Evolutionary conservation across 2,113 vertebrate species (phyloP), one percentile per base, ranked within the genome.

Genomic region (Megaleporinus macrocephalus): DNA sequence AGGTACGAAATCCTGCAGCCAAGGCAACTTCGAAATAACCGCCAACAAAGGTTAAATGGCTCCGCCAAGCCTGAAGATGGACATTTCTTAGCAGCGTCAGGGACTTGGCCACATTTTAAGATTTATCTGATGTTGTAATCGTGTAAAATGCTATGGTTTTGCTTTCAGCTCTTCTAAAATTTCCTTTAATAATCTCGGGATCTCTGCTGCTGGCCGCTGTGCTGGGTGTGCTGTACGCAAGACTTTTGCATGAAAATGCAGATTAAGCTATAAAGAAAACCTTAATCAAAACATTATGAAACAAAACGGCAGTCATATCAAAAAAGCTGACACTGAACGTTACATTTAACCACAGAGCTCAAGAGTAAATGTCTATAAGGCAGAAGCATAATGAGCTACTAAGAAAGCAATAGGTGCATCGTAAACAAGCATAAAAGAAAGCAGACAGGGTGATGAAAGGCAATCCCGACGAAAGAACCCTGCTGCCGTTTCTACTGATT

Each of bases 1-100:
- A 82, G 44, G 75, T 84, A 78, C 74, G 80, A 83, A 80, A 84
- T 79, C 72, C 77, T 80, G 84, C 84, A 78, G 63, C 81, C 74
- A 74, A 65, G 65, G 78, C 80, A 80, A 83, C 61, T 76, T 82
- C 49, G 29, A 80, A 79, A 87, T 24, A 41, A 76, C 20, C 33
- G 51, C 66, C 53, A 78, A 71, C 30, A 69, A 78, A 83, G 83
- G 73, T 63, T 70, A 53, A 76, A 83, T 4, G 41, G 33, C 68
- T 82, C 36, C 13, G 51, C 41, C 27, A 80, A 69, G 26, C 41
- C 55, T 44, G 51, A 66, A 4, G 30, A 83, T 63, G 27, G 36
- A n/a, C 69, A 71, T 69, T 44, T 59, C 70, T 74, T 66, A 0
- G 2, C 29, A 57, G 61, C n/a, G 47, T 55, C 59, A 55, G 27